Base-by-base conservation (phyloP, 2,888 invertebrate species). In the Phyllotreta cruciferae region DNA sequence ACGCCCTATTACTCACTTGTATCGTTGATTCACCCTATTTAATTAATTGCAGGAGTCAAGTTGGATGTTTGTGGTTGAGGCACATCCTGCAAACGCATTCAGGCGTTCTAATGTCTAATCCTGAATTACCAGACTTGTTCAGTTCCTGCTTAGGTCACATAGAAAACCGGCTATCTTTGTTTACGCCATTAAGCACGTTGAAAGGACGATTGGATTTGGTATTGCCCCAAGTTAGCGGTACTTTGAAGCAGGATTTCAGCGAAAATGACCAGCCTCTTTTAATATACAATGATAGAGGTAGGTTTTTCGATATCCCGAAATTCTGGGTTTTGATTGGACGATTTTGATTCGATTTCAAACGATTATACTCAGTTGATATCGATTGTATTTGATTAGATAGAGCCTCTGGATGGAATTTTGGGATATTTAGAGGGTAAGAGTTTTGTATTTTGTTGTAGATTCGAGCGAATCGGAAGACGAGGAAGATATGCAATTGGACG, bases 121-220 rank as follows among this genome's bases (percentile, higher is more conserved):
- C 88, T 3, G 85, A 86, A 56, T 79, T 88, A 37, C 80, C 84
- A 5, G 84, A 86, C 37, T 75, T 84, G 9, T 79, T 90, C 49
- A 82, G 83, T 8, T 83, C 86, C 2, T 80, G 87, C 66, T 80
- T 88, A 72, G 84, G 84, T 64, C 81, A 85, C 45, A 84, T 89
- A 64, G 85, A 87, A 69, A 83, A 83, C 5, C 80, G 88, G 69
- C 78, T 86, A 52, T 78, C 79, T 9, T 77, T 86, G 24, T 80
- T 86, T 56, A 79, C 83, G 2, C 84, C 85, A 49, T 76, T 88
- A 63, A 84, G 84, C 49, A 82, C 83, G 72, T 79, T 90, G 56
- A 83, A 84, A 71, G 90, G 89, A 4, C 83, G 88, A 50, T 80
- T 90, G 39, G 85, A 87, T 67, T 81, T 89, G 35, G 77, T 89